phyloP scores from a whole-genome alignment of 2,888 invertebrate species.

The Dicyrtomina minuta region DNA sequence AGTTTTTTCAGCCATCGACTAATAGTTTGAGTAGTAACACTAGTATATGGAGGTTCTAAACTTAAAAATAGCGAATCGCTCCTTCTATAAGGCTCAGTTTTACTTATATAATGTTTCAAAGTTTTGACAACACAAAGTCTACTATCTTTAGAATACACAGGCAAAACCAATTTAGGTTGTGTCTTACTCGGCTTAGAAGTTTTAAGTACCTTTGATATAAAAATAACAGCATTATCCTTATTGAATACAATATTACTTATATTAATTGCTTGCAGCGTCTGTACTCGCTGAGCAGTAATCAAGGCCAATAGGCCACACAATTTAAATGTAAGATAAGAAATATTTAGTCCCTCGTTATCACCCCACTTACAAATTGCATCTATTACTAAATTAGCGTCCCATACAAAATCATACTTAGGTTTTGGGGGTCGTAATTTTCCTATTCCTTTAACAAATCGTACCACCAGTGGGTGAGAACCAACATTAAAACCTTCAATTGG shows the following conservation, averaged over 20 bases:
- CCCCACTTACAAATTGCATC: slow-evolving; percentile 8
- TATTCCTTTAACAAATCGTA: too few species aligned
- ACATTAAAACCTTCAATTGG: too few species aligned
- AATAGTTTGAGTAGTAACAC: slow-evolving; percentile 34
- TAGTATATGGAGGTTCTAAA: slow-evolving; percentile 12
- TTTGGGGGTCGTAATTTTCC: slow-evolving; percentile 24
- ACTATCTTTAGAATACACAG: slow-evolving; percentile 1
- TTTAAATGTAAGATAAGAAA: slow-evolving; percentile 30
- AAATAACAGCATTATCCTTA: slow-evolving; percentile 10
- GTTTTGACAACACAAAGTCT: slow-evolving; percentile 31
- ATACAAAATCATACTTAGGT: slow-evolving; percentile 30
- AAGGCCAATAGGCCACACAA: slow-evolving; percentile 33
- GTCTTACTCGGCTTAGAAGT: slow-evolving; percentile 1
- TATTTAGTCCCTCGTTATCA: background rate
- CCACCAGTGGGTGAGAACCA: too few species aligned
- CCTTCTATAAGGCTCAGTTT: slow-evolving; percentile 3
- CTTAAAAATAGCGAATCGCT: slow-evolving; percentile 23
- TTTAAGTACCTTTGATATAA: slow-evolving; percentile 19
- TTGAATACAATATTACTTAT: slow-evolving; percentile 23
- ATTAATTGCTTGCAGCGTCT: slow-evolving; percentile 35
- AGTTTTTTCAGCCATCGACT: slow-evolving; percentile 23
- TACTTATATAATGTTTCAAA: slow-evolving; percentile 18
- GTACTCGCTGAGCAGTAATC: too few species aligned
- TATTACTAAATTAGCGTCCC: slow-evolving; percentile 32
- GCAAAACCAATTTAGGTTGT: slow-evolving; percentile 31